phyloP scores from a whole-genome alignment of 2,113 vertebrate species.

The Ammodytes marinus region DNA sequence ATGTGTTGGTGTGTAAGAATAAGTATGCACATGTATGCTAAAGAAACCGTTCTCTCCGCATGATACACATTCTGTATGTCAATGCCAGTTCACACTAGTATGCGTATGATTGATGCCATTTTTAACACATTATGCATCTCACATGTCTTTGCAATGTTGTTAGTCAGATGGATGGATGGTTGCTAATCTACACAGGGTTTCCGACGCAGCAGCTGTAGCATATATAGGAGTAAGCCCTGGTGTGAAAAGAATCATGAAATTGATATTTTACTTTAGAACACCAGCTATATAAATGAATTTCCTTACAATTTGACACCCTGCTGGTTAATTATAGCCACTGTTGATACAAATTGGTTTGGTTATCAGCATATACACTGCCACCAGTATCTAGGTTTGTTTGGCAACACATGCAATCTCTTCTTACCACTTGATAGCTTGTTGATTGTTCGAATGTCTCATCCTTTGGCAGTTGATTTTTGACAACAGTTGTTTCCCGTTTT shows the following conservation, averaged over 20 bases:
- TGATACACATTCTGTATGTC: conserved; percentile 18
- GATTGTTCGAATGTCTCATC: not conserved
- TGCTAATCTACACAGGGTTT: not conserved
- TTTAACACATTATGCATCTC: not conserved
- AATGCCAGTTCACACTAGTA: not conserved
- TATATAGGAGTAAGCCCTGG: not conserved
- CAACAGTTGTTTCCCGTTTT: too few species aligned
- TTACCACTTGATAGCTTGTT: not conserved
- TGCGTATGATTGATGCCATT: not conserved
- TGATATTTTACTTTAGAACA: not conserved
- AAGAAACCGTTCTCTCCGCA: conserved; percentile 2
- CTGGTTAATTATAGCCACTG: not conserved
- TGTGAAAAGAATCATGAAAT: not conserved
- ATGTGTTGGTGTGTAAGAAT: conserved; percentile 11
- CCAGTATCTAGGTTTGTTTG: not conserved
- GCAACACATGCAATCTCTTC: not conserved
- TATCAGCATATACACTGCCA: not conserved
- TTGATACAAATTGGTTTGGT: not conserved
- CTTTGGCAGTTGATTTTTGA: not conserved
- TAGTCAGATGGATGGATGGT: conserved; percentile 3
- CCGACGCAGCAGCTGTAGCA: not conserved
- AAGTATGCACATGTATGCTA: not conserved
- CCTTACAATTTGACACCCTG: not conserved
- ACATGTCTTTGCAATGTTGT: conserved; percentile 5
- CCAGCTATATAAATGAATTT: conserved; percentile 1